Evolutionary conservation across 2,888 invertebrate species (phyloP).

Genomic region (Epinotia brunnichana): DNA sequence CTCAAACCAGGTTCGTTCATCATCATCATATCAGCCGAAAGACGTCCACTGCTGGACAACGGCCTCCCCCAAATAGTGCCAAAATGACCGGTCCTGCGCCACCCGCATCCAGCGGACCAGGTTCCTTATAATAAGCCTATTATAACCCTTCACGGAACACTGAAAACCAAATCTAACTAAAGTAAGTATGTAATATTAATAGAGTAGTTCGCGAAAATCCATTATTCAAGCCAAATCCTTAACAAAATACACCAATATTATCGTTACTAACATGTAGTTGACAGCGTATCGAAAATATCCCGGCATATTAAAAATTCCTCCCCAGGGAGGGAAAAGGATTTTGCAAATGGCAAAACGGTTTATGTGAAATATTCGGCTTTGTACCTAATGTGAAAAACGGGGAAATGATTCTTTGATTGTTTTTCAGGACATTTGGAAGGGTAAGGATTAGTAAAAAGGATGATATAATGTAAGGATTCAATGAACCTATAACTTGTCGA

Average conservation of each 20-base stretch:
- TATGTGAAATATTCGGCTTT: slow-evolving; percentile 13
- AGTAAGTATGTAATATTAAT: slow-evolving; percentile 4
- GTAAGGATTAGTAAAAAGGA: background rate
- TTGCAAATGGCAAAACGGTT: slow-evolving; percentile 13
- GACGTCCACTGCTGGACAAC: no score
- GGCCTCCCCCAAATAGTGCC: no score
- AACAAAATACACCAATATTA: slow-evolving; percentile 14
- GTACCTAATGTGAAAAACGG: background rate
- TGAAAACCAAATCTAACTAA: background rate
- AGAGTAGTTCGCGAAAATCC: slow-evolving; percentile 4
- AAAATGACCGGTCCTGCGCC: no score
- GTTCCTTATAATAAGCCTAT: no score
- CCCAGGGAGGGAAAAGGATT: slow-evolving; percentile 1
- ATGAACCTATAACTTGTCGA: no score
- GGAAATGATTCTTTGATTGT: background rate
- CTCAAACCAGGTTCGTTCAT: no score
- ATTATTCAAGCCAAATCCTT: slow-evolving; percentile 4
- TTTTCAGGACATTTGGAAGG: background rate
- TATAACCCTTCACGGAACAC: no score
- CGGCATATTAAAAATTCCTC: slow-evolving; percentile 28
- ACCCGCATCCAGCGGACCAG: no score
- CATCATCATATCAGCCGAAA: no score
- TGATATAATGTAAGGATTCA: no score
- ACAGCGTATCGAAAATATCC: slow-evolving; percentile 26
- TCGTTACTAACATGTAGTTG: slow-evolving; percentile 23